Evolutionary conservation across 1,140 invertebrate species (phyloP), one percentile per base, ranked within the genome.

Genomic region (Halesus radiatus): DNA sequence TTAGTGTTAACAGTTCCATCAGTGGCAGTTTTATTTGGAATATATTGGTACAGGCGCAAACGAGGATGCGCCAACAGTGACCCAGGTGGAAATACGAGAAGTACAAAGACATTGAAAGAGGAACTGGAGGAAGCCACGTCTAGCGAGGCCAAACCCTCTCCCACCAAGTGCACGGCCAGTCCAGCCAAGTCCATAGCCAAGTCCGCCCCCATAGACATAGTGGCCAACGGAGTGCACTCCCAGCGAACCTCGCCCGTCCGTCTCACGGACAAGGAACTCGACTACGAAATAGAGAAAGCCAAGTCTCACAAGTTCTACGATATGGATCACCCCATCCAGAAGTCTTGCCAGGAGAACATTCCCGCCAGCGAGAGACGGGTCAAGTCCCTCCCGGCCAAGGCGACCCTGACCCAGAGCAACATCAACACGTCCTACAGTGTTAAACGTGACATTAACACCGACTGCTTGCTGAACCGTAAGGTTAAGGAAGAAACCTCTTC

Each of bases 1-100:
- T 87, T 92, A 86, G 90, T 91, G 86, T 91, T 90, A 90, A 91
- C 90, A 80, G 88, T 92, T 62, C 91, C 91, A 84, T 90, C 91
- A 80, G 88, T 92, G 86, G 91, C 91, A 81, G 88, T 92, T 81
- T 87, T 93, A 81, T 87, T 92, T 84, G 91, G 91, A 83, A 91
- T 92, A 85, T 91, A 92, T 84, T 93, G 91, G 92, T 93, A 91
- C 90, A 91, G 89, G 88, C 91, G 90, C 88, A 92, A 91, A 87
- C 90, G 90, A 86, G 88, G 88, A 82, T 88, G 87, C 85, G 87
- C 88, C 83, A 89, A 89, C 86, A 88, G 88, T 89, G 89, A 90
- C 88, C 88, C 89, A 78, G 88, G 89, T 81, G 88, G 88, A 88
- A 89, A 88, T 64, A 74, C 70, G 87, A 88, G 89, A 87, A 89